Base-by-base conservation (phyloP, 2,113 vertebrate species). In the Taurulus bubalis region DNA sequence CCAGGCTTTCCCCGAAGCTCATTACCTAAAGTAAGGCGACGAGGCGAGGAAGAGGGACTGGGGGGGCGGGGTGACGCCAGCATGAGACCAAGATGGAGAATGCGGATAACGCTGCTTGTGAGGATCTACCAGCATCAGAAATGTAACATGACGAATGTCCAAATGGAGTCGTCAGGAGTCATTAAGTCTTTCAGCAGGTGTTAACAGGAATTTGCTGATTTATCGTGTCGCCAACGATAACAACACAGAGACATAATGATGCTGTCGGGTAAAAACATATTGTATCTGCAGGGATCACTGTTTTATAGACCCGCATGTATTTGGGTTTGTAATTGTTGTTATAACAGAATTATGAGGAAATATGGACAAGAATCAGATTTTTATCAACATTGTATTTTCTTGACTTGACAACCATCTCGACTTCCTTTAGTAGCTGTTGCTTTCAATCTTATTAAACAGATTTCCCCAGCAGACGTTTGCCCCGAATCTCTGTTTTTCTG, bases 101-200 rank as follows among this genome's bases (percentile, higher is more conserved):
- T 92, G 87, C 75, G 84, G 93, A 93, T 93, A 91, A 89, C 62
- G 15, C 34, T 76, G 83, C 84, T 84, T 89, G 67, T 67, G 45
- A 34, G 30, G 80, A 84, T 82, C 78, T 82, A 82, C 91, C 82
- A 71, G 87, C 83, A 87, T 75, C 24, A 1, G 60, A 55, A 72
- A 84, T 55, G 6, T 34, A 59, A 89, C 89, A 91, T 80, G 89
- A 90, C 79, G 78, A 64, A 81, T 71, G 28, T 70, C 56, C 26
- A 74, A 72, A 71, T 74, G 11, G 18, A 84, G 76, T 55, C 24
- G 42, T 79, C 69, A 47, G 64, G 26, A 42, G 59, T 79, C 75
- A 68, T 49, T 7, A 79, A 69, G 30, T 69, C 72, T 30, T 64
- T 69, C 56, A 65, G 78, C 75, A 69, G 84, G 75, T 85, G 47